Evolutionary conservation across 2,888 invertebrate genomes (phyloP).

Genomic region (Allophyes oxyacanthae): DNA sequence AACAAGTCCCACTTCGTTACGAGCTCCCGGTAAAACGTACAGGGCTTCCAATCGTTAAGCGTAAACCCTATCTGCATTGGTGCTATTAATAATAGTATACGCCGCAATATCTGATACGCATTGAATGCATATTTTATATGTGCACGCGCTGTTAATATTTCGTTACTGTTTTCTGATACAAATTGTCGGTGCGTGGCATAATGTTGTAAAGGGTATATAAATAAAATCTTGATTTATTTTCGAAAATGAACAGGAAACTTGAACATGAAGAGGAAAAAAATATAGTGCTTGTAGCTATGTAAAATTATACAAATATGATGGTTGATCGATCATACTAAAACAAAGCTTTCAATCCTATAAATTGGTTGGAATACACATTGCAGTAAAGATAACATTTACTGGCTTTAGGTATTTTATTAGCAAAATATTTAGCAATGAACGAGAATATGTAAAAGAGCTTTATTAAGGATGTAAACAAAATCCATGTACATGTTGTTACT

Average conservation of each 20-base stretch:
- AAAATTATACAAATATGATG: constrained; percentile 15
- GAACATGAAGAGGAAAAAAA: constrained; percentile 15
- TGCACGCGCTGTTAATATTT: constrained; percentile 55
- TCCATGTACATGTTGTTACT: constrained; percentile 1
- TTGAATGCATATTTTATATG: constrained; percentile 66
- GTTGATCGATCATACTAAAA: constrained; percentile 30
- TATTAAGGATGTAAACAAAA: constrained; percentile 18
- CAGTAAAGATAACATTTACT: constrained; percentile 37
- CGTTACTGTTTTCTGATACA: constrained; percentile 52
- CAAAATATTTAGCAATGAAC: constrained; percentile 34
- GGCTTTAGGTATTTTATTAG: constrained; percentile 25
- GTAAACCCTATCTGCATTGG: constrained; percentile 77
- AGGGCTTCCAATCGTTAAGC: constrained; percentile 69
- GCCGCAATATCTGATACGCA: constrained; percentile 79
- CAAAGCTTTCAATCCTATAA: constrained; percentile 27
- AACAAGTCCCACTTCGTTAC: constrained; percentile 85
- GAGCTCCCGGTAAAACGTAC: constrained; percentile 81
- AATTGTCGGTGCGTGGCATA: constrained; percentile 47
- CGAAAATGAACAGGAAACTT: constrained; percentile 9
- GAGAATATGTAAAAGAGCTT: constrained; percentile 7
- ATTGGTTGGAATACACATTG: constrained; percentile 16
- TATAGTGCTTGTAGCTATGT: background rate
- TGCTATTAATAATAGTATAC: constrained; percentile 84
- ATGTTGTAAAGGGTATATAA: constrained; percentile 27
- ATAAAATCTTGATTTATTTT: constrained; percentile 18